Base-by-base conservation (phyloP, 64 coral and sea anemone species). In the Platygyra sinensis region DNA sequence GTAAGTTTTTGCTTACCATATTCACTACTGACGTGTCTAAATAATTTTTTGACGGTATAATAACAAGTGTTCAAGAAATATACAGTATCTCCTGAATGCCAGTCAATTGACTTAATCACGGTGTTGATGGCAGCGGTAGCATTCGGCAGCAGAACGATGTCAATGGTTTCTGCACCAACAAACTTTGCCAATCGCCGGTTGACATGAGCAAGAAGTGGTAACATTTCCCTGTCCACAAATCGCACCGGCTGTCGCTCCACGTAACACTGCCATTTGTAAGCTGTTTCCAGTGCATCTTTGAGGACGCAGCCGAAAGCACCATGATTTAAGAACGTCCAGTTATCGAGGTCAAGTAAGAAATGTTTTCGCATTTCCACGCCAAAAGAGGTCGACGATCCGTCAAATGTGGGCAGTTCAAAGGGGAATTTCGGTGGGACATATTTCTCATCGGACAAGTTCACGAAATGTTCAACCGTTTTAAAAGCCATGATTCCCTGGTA, bases 1-100 rank as follows among this genome's bases (percentile, higher is more conserved):
- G 42, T 5, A 46, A 8, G 42, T 46, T 4, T 46, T 46, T 57
- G 54, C 90, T 85, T 65, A 92, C 90, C 90, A 57, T 79, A 15
- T 71, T 87, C 83, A 49, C 62, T 30, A 29, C 73, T 92, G 18
- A 92, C 24, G 24, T 92, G 62, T 73, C 33, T 75, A 5, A 92
- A 77, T 46, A 92, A 86, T 72, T 92, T 92, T 52, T 87, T 92
- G 13, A 92, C 90, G 73, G 90, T 52, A 87, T 92, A 92, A 31
- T 92, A 92, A 32, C 90, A 83, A 62, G 82, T 79, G 54, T 92
- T 92, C 31, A 92, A 60, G 38, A 69, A 92, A 79, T 87, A 92
- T 7, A 92, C 90, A 4, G 25, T 92, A 65, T 92, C 90, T 49
- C 90, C 90, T 17, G 73, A 38, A 75, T 83, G 73, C 73, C 84